Percentiles rank a stretch among this genome's conserved stretches.
Evolutionary conservation across 2,113 vertebrate species (phyloP).

Genomic region (Jacana jacana): DNA sequence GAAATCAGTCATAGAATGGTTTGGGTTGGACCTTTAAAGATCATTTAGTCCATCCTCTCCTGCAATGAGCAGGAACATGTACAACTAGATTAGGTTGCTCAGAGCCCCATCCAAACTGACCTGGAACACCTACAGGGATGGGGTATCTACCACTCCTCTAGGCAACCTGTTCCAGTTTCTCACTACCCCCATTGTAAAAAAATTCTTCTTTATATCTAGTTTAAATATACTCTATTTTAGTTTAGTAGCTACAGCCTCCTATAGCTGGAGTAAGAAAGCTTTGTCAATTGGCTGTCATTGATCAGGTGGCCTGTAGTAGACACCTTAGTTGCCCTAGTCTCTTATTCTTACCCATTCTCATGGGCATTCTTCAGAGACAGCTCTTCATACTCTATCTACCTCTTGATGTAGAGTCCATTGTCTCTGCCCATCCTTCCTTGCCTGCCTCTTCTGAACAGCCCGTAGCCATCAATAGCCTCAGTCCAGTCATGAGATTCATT

Average conservation of each 20-base stretch:
- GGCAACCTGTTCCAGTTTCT: not conserved
- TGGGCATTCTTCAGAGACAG: not conserved
- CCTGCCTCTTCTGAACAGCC: not conserved
- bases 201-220: not conserved
- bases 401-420: not conserved
- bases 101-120: not conserved
- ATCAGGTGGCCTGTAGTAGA: not conserved
- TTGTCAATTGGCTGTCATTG: not conserved
- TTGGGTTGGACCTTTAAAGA: not conserved
- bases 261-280: not conserved
- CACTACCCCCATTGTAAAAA: not conserved
- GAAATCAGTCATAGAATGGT: not conserved
- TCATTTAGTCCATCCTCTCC: not conserved
- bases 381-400: not conserved
- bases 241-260: too few relatives aligned
- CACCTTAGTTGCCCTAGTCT: not conserved
- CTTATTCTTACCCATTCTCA: not conserved
- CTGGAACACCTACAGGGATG: not conserved
- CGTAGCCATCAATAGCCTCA: not conserved
- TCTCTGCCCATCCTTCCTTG: not conserved
- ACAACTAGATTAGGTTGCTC: not conserved
- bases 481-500: not conserved
- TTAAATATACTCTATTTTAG: too few relatives aligned
- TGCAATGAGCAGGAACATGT: not conserved
- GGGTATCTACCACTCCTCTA: not conserved